Evolutionary conservation across 1,140 invertebrate species (phyloP).

Genomic region (Lepidurus couesii): DNA sequence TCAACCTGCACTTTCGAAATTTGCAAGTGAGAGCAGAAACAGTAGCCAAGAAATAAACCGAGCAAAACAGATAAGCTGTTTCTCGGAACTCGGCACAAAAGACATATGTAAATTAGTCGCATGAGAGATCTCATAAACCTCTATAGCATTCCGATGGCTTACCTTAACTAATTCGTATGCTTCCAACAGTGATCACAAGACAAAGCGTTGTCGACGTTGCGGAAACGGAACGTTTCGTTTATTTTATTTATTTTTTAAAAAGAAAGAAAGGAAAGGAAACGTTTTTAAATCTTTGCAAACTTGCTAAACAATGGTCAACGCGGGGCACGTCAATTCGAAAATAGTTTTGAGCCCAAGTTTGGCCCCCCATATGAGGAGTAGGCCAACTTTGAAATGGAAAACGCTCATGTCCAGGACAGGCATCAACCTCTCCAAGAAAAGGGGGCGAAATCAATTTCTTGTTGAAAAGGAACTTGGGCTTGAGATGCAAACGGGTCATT

Average conservation of each 20-base stretch:
- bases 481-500: constrained; percentile 15
- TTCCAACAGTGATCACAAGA: too few species aligned
- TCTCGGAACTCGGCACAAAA: not conserved
- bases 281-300: not conserved
- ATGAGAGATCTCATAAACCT: not conserved
- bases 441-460: constrained; percentile 12
- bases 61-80: too few species aligned
- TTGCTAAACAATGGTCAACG: not conserved
- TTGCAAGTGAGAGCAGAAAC: not conserved
- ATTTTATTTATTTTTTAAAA: not conserved
- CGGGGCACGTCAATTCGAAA: not conserved
- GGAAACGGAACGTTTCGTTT: too few species aligned
- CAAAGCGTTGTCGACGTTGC: too few species aligned
- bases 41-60: not conserved
- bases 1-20: not conserved
- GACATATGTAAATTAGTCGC: not conserved
- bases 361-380: not conserved
- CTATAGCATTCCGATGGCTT: too few species aligned
- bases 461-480: constrained; percentile 13
- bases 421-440: not conserved
- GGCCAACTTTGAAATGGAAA: not conserved
- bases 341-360: not conserved
- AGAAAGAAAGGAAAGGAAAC: not conserved
- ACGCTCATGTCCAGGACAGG: constrained; percentile 17
- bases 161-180: too few species aligned